These are phyloP conservation scores for Therioaphis trifolii DNA, from an alignment of 2,888 invertebrate species.

Conservation along the genomic window DNA sequence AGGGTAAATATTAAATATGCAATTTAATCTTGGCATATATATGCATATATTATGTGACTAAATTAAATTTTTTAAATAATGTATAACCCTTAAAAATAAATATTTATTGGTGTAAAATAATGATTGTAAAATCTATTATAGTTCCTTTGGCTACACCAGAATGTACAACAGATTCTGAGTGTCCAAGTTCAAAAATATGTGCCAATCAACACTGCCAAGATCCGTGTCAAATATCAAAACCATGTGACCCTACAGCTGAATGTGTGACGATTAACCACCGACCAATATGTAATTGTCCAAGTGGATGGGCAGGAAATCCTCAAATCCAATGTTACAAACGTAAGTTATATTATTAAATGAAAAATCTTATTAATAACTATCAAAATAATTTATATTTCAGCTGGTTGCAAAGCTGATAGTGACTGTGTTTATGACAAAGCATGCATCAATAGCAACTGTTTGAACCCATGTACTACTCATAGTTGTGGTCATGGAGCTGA, in stretches of 20 bases:
- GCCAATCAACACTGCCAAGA: slow-evolving; percentile 83
- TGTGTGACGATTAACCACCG: slow-evolving; percentile 83
- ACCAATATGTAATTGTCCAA: slow-evolving; percentile 85
- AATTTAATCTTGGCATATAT: background rate
- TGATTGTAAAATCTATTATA: slow-evolving; percentile 49
- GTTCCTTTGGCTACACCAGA: slow-evolving; percentile 72
- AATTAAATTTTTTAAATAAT: background rate
- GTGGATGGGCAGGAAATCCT: slow-evolving; percentile 89
- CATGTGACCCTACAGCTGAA: slow-evolving; percentile 84
- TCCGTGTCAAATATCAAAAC: slow-evolving; percentile 81
- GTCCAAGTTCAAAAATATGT: slow-evolving; percentile 82
- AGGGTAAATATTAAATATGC: slow-evolving; percentile 68
- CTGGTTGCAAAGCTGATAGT: slow-evolving; percentile 83
- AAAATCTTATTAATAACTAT: background rate
- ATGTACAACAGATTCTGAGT: slow-evolving; percentile 81
- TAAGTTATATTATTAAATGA: slow-evolving; percentile 71
- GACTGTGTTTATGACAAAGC: slow-evolving; percentile 88
- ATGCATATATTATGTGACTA: background rate
- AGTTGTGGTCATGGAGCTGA: slow-evolving; percentile 84
- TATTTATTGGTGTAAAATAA: slow-evolving; percentile 6
- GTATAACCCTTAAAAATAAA: too few relatives aligned
- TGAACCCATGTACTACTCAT: slow-evolving; percentile 79
- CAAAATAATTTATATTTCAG: slow-evolving; percentile 56
- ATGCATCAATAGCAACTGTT: slow-evolving; percentile 83
- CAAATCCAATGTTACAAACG: slow-evolving; percentile 87